Evolutionary conservation across 2,797 vertebrate genomes (phyloP), one percentile per base, ranked within the genome.

Genomic region (Dendrocincla tyrannina): DNA sequence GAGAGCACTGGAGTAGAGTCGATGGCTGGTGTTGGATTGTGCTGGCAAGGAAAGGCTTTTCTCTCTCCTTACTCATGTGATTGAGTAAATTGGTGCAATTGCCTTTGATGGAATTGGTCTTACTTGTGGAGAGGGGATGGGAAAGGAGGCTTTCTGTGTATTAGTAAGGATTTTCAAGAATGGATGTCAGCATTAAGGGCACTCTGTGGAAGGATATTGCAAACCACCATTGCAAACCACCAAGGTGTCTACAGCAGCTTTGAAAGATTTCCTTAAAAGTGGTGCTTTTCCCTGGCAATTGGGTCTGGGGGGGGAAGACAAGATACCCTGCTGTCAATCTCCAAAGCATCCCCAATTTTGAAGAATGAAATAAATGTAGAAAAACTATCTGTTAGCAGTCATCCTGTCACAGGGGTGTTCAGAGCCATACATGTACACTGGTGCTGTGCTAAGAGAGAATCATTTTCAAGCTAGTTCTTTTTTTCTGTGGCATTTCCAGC

Each of bases 391-490:
- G 6, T 39, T 41, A 6, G 41, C 17, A 7, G 15, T 24, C 1
- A 0, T 72, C 47, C 23, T 69, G 33, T 58, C 7, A 1, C 20
- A 13, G 13, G 11, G 6, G 2, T 23, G 23, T 20, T 56, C 0
- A 0, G 30, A 16, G 16, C 30, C 39, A 23, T 14, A 32, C 7
- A 9, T 0, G 3, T 10, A 7, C 3, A 5, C 1, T 28, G 49
- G 20, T 39, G 17, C 17, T 1, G 4, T 20, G 50, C 30, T 44
- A 37, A 37, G 9, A 17, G 0, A 14, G 12, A 83, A 15, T 42
- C 5, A 35, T 67, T 69, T 35, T 70, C 27, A 35, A 28, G 7
- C 7, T 19, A 25, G 0, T 2, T 58, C 1, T 41, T n/a, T 58
- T 39, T 39, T 58, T 3, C 9, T 74, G 2, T 35, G 18, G 15